Conservation (phyloP, 2,797 vertebrate genomes). For the Poeciliopsis presidionis region DNA sequence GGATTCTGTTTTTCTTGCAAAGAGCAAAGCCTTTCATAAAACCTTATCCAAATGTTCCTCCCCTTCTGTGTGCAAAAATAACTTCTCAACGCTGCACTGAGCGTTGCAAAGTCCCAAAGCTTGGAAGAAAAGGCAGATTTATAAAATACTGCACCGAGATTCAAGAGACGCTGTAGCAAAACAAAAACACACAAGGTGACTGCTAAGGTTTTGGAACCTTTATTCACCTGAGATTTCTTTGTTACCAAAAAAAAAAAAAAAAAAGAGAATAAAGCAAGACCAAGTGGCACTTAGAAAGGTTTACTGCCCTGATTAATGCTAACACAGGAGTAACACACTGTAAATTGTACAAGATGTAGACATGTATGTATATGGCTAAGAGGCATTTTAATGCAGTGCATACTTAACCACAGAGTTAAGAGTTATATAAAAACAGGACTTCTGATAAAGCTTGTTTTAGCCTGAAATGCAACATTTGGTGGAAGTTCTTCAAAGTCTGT, state of each 20-base stretch:
- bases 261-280: constrained; percentile 32
- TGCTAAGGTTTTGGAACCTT: constrained; percentile 49
- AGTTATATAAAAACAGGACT: background rate
- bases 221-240: constrained; percentile 73
- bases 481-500: background rate
- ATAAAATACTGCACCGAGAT: constrained; percentile 22
- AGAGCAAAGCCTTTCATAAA: constrained; percentile 27
- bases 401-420: background rate
- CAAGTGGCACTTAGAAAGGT: constrained; percentile 55
- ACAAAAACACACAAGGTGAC: constrained; percentile 22
- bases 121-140: constrained; percentile 1
- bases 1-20: constrained; percentile 33
- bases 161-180: constrained; percentile 28
- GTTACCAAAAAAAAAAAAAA: constrained; percentile 38
- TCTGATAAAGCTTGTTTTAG: background rate
- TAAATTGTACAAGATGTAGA: constrained; percentile 8
- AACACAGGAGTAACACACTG: constrained; percentile 10
- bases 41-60: constrained; percentile 21
- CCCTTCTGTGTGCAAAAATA: constrained; percentile 31
- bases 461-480: background rate
- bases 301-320: constrained; percentile 45
- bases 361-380: constrained; percentile 3
- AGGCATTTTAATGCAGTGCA: constrained; percentile 10
- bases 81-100: constrained; percentile 26
- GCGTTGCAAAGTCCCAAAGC: constrained; percentile 21